Conservation (phyloP, 2,888 invertebrate genomes). For the Dendrolimus pini region DNA sequence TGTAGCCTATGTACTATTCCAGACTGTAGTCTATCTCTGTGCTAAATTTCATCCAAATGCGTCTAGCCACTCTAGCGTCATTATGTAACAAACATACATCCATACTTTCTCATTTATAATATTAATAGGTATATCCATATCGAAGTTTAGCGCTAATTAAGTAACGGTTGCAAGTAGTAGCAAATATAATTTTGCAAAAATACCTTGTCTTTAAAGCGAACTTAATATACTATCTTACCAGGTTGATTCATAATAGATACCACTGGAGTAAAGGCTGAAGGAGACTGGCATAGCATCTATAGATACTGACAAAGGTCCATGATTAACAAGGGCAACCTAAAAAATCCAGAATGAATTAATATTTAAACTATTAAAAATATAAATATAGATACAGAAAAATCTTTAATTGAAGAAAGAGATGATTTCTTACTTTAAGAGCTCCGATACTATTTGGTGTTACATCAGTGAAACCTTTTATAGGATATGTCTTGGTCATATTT, state of each 20-base stretch:
- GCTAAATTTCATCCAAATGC: no score
- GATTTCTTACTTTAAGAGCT: conserved; percentile 76
- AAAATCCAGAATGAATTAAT: background rate
- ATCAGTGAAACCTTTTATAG: conserved; percentile 88
- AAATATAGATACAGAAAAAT: background rate
- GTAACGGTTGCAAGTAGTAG: no score
- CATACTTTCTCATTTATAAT: no score
- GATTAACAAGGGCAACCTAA: conserved; percentile 80
- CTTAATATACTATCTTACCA: conserved; percentile 32
- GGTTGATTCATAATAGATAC: conserved; percentile 41
- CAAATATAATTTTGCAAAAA: no score
- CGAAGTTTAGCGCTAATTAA: no score
- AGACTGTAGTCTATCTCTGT: no score
- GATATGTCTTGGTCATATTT: conserved; percentile 79
- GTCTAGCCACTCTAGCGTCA: no score
- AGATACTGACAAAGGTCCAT: conserved; percentile 92
- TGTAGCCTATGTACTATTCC: no score
- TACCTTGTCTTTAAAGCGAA: background rate
- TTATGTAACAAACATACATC: no score
- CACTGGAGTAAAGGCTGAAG: conserved; percentile 35
- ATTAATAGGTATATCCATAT: no score
- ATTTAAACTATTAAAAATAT: background rate
- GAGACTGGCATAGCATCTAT: conserved; percentile 63
- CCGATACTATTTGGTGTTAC: conserved; percentile 83
- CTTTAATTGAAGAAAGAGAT: background rate